Percentiles rank a stretch among this genome's conserved stretches.
phyloP scores from a whole-genome alignment of 2,888 invertebrate species.

The Serripes groenlandicus region DNA sequence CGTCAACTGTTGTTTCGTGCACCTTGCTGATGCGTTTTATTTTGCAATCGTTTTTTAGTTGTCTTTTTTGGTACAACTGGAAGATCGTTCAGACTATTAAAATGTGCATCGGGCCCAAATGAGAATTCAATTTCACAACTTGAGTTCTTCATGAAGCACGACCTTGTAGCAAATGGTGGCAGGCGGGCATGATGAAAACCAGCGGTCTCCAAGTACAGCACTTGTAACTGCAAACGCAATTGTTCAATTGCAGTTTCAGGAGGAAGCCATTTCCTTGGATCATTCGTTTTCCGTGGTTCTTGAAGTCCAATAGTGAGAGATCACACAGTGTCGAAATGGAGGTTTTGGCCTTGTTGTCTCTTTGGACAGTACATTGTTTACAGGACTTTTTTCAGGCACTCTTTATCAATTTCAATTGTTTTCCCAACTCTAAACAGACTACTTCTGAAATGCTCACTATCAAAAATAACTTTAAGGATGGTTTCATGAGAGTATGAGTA shows the following conservation, averaged over 20 bases:
- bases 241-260: slow-evolving; percentile 2
- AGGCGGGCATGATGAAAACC: neutral
- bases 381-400: neutral
- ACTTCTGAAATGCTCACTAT: neutral
- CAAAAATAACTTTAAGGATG: neutral
- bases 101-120: neutral
- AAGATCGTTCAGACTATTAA: neutral
- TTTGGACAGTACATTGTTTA: neutral
- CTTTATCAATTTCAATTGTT: neutral
- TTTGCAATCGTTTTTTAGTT: neutral
- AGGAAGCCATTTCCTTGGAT: slow-evolving; percentile 6
- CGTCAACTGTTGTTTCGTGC: neutral
- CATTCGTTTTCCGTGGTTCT: neutral
- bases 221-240: neutral
- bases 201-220: neutral
- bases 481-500: neutral
- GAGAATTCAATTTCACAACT: neutral
- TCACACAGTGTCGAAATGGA: neutral
- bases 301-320: neutral
- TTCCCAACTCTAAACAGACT: neutral
- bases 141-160: neutral
- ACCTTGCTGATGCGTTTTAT: neutral
- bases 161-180: neutral
- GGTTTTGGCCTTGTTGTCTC: neutral
- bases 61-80: neutral